A percentile compares a stretch with the other conserved stretches of the same genome.
Evolutionary conservation across 2,797 vertebrate genomes (phyloP).

Genomic region (Dryobates pubescens): DNA sequence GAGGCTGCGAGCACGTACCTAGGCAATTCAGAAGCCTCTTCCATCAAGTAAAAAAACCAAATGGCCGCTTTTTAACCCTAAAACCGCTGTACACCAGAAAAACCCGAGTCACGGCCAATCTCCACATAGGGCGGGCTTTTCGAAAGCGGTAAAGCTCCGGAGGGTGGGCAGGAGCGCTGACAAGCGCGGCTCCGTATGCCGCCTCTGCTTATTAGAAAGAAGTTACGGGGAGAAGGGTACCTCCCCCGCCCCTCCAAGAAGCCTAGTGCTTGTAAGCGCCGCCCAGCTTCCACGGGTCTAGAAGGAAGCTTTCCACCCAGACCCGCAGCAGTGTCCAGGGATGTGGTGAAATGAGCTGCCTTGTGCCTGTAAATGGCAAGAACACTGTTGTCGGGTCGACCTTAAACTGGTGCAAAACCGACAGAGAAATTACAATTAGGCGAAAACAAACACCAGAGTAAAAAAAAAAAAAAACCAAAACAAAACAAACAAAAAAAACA

Average conservation of each 20-base stretch:
- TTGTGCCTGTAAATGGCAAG: accelerated
- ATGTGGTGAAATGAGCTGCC: accelerated
- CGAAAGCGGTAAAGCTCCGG: not conserved
- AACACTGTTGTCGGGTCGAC: accelerated
- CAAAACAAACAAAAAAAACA: no score
- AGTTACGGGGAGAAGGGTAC: accelerated
- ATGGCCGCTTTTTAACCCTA: not conserved
- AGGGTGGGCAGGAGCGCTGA: not conserved
- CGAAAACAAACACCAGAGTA: accelerated
- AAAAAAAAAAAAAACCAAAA: no score
- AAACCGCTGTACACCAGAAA: not conserved
- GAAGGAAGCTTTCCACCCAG: accelerated
- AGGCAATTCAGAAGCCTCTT: not conserved
- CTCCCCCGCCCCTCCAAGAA: accelerated
- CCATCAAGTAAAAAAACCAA: accelerated
- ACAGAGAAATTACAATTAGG: no score
- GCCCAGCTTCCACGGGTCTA: accelerated
- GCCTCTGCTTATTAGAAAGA: accelerated
- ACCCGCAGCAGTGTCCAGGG: accelerated
- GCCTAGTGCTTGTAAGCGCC: accelerated
- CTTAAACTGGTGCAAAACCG: no score
- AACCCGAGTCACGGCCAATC: not conserved
- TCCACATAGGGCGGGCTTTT: slow-evolving; percentile 12
- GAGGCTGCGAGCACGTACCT: no score
- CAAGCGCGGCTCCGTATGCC: not conserved